Conservation (phyloP, 2,797 vertebrate genomes). For the Crenichthys baileyi region DNA sequence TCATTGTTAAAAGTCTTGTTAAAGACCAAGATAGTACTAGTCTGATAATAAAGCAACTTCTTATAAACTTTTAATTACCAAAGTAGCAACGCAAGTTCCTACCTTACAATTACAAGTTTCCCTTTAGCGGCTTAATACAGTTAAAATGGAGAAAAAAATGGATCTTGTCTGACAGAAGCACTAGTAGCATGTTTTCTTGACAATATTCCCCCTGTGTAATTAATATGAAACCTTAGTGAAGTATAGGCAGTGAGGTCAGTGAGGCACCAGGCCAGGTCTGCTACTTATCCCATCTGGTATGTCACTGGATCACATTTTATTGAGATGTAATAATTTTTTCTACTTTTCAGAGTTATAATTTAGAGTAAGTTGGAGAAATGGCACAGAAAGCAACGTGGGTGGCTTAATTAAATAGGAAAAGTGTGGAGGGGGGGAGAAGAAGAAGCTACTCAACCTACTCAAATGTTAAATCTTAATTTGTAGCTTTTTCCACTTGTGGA, state of each 20-base stretch:
- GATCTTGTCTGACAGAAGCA: slow-evolving; percentile 41
- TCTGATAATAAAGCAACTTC: background rate
- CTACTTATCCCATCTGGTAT: slow-evolving; percentile 7
- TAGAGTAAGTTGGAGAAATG: slow-evolving; percentile 11
- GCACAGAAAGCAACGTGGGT: slow-evolving; percentile 33
- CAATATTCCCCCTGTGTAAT: slow-evolving; percentile 25
- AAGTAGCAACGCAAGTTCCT: background rate
- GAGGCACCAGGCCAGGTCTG: slow-evolving; percentile 20
- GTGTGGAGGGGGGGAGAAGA: background rate
- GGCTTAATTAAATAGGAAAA: slow-evolving; percentile 22
- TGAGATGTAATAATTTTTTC: slow-evolving; percentile 13
- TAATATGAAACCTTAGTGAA: slow-evolving; percentile 41
- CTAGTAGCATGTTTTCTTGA: slow-evolving; percentile 43
- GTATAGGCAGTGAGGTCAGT: slow-evolving; percentile 12
- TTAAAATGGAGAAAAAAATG: slow-evolving; percentile 37
- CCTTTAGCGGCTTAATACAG: background rate
- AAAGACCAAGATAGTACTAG: background rate
- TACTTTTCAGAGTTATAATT: background rate
- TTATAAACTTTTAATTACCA: background rate
- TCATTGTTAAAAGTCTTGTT: background rate
- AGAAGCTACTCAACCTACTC: background rate
- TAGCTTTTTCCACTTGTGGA: slow-evolving; percentile 11
- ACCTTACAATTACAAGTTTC: background rate
- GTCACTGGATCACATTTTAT: slow-evolving; percentile 17
- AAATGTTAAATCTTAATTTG: slow-evolving; percentile 11